Base-by-base conservation (phyloP, 2,113 vertebrate genomes). In the Ctenomys sociabilis region DNA sequence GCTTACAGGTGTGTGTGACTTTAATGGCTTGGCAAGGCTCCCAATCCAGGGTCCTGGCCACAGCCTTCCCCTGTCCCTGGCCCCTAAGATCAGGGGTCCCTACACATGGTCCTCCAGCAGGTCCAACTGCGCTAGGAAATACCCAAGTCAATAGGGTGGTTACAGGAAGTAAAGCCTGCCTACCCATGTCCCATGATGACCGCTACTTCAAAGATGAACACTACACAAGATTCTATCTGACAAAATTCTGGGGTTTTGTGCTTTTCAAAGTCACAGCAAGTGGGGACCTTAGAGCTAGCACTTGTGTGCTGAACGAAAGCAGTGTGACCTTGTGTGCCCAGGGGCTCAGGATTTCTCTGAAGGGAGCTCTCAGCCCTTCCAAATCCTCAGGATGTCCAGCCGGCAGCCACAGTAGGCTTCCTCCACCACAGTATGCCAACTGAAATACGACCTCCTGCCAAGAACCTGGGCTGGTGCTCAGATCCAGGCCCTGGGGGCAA, bases 341-440 rank as follows among this genome's bases (percentile, higher is more conserved):
- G 3, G 86, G 49, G 21, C 17, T 73, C 3, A 9, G 64, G 91
- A 72, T 85, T 89, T 82, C 95, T 94, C 72, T 57, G 84, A 61
- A 91, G 19, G 77, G 52, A 2, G 0, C 43, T 45, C 49, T 82
- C 89, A 82, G 81, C 52, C 84, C 87, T 90, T 88, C 88, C 90
- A 86, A 85, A 83, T 80, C 90, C 85, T 88, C 93, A 96, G 96
- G 94, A 97, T 88, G 88, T 97, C 94, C 59, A 7, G 95, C 87
- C 37, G 28, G 43, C 59, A 35, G 49, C 77, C 4, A 13, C 54
- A 40, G 64, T 83, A 16, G 13, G 94, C 93, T 94, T 95, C 94
- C 93, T 93, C 94, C 22, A 54, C 80, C 9, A 14, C 14, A 0
- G 82, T 72, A 84, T 75, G 94, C 97, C 95, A 97, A 94, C 0